phyloP scores from a whole-genome alignment of 2,797 vertebrate species.

The Bovichtus variegatus region DNA sequence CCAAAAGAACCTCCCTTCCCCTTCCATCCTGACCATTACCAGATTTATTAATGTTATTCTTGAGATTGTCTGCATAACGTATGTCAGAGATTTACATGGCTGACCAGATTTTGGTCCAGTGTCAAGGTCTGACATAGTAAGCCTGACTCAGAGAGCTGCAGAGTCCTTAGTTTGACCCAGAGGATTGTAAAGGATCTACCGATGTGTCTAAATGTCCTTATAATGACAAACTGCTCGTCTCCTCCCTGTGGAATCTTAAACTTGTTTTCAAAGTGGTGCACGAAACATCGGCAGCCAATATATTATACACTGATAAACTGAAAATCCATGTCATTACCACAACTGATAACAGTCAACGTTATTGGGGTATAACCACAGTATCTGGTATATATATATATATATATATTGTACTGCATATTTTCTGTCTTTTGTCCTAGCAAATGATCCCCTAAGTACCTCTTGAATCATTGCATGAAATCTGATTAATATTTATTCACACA shows the following conservation, averaged over 20 bases:
- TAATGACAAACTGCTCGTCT: conserved; percentile 51
- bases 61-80: conserved; percentile 69
- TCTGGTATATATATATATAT: background rate
- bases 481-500: background rate
- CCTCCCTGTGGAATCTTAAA: conserved; percentile 50
- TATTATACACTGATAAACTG: background rate
- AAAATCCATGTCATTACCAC: background rate
- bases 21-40: conserved; percentile 52
- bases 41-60: conserved; percentile 81
- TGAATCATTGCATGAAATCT: background rate
- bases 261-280: conserved; percentile 33
- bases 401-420: background rate
- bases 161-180: conserved; percentile 66
- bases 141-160: conserved; percentile 49
- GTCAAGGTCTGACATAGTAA: conserved; percentile 62
- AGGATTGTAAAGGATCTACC: conserved; percentile 53
- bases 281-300: conserved; percentile 9
- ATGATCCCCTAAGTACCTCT: background rate
- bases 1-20: conserved; percentile 41
- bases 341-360: conserved; percentile 1
- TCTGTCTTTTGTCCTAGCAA: background rate
- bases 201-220: conserved; percentile 52
- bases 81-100: conserved; percentile 72
- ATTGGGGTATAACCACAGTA: background rate
- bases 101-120: conserved; percentile 54